A percentile compares a stretch with the other conserved stretches of the same genome.
Conservation (phyloP, 2,888 invertebrate species). For the Sinodicranocentrus sp. region DNA sequence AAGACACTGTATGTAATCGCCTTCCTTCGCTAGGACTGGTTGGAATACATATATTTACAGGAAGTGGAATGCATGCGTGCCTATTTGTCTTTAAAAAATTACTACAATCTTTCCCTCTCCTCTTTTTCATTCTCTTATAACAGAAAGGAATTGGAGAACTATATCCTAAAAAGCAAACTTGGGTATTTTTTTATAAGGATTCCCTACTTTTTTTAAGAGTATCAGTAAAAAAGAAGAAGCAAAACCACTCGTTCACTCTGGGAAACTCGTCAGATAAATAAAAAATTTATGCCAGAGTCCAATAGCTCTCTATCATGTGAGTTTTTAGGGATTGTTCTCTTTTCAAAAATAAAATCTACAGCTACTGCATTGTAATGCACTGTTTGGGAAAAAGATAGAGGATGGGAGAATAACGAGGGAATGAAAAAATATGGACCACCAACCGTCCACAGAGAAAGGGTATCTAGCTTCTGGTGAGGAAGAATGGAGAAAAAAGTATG, state of each 20-base stretch:
- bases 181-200: too few relatives aligned
- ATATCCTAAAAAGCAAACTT: too few relatives aligned
- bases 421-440: slow-evolving; percentile 54
- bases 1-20: too few relatives aligned
- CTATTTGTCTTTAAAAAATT: slow-evolving; percentile 46
- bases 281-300: slow-evolving; percentile 33
- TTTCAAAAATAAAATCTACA: not conserved
- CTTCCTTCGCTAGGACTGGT: too few relatives aligned
- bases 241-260: slow-evolving; percentile 14
- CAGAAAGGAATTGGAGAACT: too few relatives aligned
- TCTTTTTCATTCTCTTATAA: too few relatives aligned
- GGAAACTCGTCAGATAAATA: slow-evolving; percentile 33
- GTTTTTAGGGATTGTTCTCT: slow-evolving; percentile 13
- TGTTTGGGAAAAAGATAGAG: too few relatives aligned
- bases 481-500: slow-evolving; percentile 8
- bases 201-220: slow-evolving; percentile 14
- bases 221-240: slow-evolving; percentile 11
- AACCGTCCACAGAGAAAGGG: slow-evolving; percentile 14
- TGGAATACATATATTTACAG: not conserved
- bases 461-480: not conserved
- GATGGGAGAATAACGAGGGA: not conserved
- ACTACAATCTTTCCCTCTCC: slow-evolving; percentile 16
- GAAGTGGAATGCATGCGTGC: slow-evolving; percentile 16
- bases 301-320: slow-evolving; percentile 37
- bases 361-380: not conserved